Base-by-base conservation (phyloP, 2,888 invertebrate genomes). In the Cyaniris semiargus region DNA sequence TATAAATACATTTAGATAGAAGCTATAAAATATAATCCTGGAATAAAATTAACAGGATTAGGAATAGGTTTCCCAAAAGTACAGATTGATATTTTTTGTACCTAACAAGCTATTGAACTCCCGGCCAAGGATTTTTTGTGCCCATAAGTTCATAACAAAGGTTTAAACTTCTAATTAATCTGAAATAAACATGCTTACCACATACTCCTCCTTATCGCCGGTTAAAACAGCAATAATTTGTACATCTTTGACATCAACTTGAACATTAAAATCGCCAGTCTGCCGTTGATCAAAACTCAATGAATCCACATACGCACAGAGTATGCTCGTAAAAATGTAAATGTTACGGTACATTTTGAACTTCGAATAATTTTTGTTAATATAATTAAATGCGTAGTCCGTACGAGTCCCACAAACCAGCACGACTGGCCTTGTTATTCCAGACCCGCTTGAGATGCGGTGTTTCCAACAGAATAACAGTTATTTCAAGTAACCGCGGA, bases 251-350 rank as follows among this genome's bases (percentile, higher is more conserved):
- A 97, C 91, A 88, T 96, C 96, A 80, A 97, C 94, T 85, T 97
- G 97, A 81, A 97, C 96, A 88, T 97, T 97, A 82, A 96, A 94
- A 82, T 96, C 96, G 27, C 97, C 97, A 4, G 95, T 95, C 90
- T 97, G 97, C 71, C 96, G 95, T 88, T 97, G 97, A 88, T 97
- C 97, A 88, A 88, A 87, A 75, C 84, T 84, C 27, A 84, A 85
- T 1, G 88, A 84, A 79, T 85, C 83, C 31, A 84, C 87, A 66
- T 80, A 83, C 76, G 82, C 79, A 48, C 82, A 83, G 76, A 86
- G 80, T 75, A 79, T 85, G 79, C 80, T 85, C 78, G 84, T 58
- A 38, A 87, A 34, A 31, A 78, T 56, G 72, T 75, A 70, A 72
- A 79, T 66, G 66, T 70, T 44, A 58, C 76, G 23, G 74, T 78